A percentile compares a stretch with the other conserved stretches of the same genome.
phyloP scores from a whole-genome alignment of 2,113 vertebrate species.

The Vidua macroura region DNA sequence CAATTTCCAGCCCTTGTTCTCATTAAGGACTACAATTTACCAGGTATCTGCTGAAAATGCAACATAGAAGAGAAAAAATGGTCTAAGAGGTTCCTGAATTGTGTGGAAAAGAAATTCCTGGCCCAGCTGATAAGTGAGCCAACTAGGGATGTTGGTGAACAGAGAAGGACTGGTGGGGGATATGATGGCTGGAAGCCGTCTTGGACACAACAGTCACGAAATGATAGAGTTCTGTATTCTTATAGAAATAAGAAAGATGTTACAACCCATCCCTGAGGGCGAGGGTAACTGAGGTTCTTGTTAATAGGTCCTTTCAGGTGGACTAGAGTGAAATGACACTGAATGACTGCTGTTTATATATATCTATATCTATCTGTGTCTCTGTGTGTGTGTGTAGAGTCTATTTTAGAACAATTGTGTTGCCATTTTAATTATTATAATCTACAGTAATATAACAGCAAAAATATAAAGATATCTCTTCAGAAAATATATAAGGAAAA shows the following conservation, averaged over 20 bases:
- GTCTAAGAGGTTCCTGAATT: not conserved
- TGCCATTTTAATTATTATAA: not conserved
- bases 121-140: not conserved
- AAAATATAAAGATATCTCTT: not conserved
- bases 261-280: rapidly evolving
- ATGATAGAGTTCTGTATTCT: not conserved
- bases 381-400: not conserved
- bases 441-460: not conserved
- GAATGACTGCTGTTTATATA: rapidly evolving
- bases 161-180: not conserved
- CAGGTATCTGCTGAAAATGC: not conserved
- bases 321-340: not conserved
- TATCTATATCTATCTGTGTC: not conserved
- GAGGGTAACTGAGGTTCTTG: not conserved
- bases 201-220: not conserved
- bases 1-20: not conserved
- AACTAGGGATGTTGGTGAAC: not conserved
- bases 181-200: not conserved
- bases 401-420: not conserved
- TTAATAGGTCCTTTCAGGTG: not conserved
- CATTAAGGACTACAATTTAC: not conserved
- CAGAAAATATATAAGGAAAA: not conserved
- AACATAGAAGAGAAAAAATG: not conserved
- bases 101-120: not conserved
- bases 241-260: not conserved